Evolutionary conservation across 2,797 vertebrate genomes (phyloP), one percentile per base, ranked within the genome.

Genomic region (Muscicapa comitata): DNA sequence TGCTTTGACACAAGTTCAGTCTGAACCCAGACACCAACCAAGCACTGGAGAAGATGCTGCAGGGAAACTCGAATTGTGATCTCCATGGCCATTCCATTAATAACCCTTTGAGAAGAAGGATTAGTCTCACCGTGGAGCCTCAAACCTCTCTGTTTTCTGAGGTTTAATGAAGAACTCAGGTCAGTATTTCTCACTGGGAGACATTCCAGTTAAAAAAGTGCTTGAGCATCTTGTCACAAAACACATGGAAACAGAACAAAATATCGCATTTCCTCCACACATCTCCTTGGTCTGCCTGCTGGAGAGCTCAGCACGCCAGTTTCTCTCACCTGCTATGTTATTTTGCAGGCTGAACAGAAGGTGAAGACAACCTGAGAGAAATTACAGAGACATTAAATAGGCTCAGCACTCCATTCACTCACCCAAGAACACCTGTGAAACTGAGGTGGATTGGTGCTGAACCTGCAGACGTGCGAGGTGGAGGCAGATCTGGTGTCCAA

Each of bases 341-440:
- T 68, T 93, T 93, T 73, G 33, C 45, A 79, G 71, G 21, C 78
- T 65, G 50, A 43, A 48, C 45, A 78, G 85, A 82, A 84, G 58
- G 54, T 54, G 51, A 87, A 78, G 78, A 76, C 63, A 72, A 63
- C 33, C 50, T 54, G 71, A 79, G 71, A 43, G 67, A 67, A 54
- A 33, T 75, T 47, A 72, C 10, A 63, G 62, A 84, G 66, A 57
- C 14, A 53, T 57, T 53, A 78, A 61, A 82, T 38, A 24, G 8
- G 6, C 71, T 91, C 29, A 72, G 50, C 1, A 0, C 18, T 75
- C 40, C 54, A 37, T 25, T 79, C 48, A 51, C 10, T 26, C 1
- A 0, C 78, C 43, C 14, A 8, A 2, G 0, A 76, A 40, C 2
- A 1, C 59, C 37, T 61, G 19, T 29, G 78, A 70, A 78, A 83